Evolutionary conservation across 2,888 invertebrate genomes (phyloP).

Genomic region (Nematopogon swammerdamellus): DNA sequence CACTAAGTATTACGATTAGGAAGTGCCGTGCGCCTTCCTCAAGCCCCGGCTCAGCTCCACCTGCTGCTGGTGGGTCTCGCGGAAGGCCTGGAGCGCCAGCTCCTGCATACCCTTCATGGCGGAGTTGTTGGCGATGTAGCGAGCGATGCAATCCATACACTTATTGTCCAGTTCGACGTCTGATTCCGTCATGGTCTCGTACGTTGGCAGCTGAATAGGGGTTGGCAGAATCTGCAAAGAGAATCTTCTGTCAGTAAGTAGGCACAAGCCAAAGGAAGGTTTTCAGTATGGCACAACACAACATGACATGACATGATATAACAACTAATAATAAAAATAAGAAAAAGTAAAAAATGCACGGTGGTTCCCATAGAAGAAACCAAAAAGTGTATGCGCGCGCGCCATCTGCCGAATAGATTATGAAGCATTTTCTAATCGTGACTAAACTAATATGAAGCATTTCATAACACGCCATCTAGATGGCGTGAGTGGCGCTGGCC

Average conservation of each 20-base stretch:
- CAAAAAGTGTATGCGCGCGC: too few relatives aligned
- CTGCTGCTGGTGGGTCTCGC: conserved; percentile 61
- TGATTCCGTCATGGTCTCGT: conserved; percentile 49
- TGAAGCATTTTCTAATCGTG: too few relatives aligned
- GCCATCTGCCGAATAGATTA: too few relatives aligned
- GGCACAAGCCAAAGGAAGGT: conserved; percentile 14
- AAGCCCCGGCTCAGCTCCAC: conserved; percentile 60
- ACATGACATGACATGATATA: too few relatives aligned
- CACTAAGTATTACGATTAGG: too few relatives aligned
- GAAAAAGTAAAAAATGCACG: too few relatives aligned
- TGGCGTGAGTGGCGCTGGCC: too few relatives aligned
- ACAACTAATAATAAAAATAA: too few relatives aligned
- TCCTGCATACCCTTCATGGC: conserved; percentile 66
- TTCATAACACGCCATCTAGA: too few relatives aligned
- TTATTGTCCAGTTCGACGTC: conserved; percentile 52
- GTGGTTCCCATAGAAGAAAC: too few relatives aligned
- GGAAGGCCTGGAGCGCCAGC: conserved; percentile 67
- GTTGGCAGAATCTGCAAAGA: conserved; percentile 35
- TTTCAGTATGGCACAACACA: background rate
- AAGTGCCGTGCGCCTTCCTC: conserved; percentile 63
- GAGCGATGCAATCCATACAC: conserved; percentile 56
- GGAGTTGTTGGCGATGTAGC: conserved; percentile 60
- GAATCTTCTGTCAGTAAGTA: conserved; percentile 14
- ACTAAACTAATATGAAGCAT: too few relatives aligned
- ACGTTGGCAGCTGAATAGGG: conserved; percentile 36